phyloP scores from a whole-genome alignment of 1,140 invertebrate species.

The Brachionus sp. region DNA sequence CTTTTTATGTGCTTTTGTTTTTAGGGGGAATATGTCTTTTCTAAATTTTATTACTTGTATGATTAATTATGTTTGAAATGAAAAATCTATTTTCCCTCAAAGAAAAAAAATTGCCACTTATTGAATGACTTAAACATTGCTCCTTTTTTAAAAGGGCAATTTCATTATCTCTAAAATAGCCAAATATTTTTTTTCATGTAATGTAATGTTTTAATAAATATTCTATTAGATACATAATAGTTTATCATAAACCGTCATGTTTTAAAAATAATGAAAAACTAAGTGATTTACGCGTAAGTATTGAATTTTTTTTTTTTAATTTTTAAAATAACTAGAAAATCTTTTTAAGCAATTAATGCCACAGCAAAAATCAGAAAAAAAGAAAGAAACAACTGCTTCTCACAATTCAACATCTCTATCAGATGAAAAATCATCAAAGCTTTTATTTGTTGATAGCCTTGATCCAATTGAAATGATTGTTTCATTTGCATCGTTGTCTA shows the following conservation, averaged over 20 bases:
- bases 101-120: too few species aligned
- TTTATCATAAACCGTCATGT: slow-evolving; percentile 57
- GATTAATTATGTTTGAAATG: too few species aligned
- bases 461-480: slow-evolving; percentile 56
- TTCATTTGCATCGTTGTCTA: slow-evolving; percentile 53
- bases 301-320: background rate
- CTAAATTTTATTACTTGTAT: too few species aligned
- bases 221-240: slow-evolving; percentile 42
- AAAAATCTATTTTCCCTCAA: too few species aligned
- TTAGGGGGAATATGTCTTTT: too few species aligned
- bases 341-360: slow-evolving; percentile 28
- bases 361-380: slow-evolving; percentile 29
- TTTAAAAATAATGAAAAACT: slow-evolving; percentile 53
- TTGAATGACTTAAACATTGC: too few species aligned
- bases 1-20: too few species aligned
- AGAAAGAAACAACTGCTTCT: slow-evolving; percentile 45
- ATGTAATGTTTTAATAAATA: background rate
- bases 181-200: too few species aligned
- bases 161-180: too few species aligned
- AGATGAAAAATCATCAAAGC: slow-evolving; percentile 53
- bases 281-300: slow-evolving; percentile 55
- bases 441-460: slow-evolving; percentile 54
- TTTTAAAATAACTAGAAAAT: background rate
- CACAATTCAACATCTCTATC: slow-evolving; percentile 44
- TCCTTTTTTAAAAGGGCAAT: too few species aligned